Base-by-base conservation (phyloP, 2,113 vertebrate genomes). In the Pituophis catenifer region DNA sequence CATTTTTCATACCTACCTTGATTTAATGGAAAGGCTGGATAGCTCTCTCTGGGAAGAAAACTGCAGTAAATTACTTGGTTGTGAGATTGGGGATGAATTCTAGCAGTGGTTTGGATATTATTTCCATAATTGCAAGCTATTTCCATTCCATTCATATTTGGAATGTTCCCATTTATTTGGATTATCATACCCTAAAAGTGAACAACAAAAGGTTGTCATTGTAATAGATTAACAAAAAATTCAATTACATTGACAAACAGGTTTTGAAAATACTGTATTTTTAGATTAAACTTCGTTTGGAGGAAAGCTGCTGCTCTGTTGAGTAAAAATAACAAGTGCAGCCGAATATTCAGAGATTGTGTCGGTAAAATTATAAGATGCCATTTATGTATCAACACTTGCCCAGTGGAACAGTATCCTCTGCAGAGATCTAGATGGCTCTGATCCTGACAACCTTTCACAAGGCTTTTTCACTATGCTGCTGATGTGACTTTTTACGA, bases 131-230 rank as follows among this genome's bases (percentile, higher is more conserved):
- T 98, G 92, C 99, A 99, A 59, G 98, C 97, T 96, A 99, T 98
- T n/a, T 97, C 96, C 94, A 98, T 98, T 92, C 98, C 98, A 0
- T 97, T 97, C 95, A 99, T 97, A 96, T 98, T 98, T 0, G 99
- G 99, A 92, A 99, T 98, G 44, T 98, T 99, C 92, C 99, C 99
- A 1, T 98, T 98, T 94, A 99, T 98, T 96, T 99, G 98, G 93
- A 99, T 98, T 92, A 99, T 99, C 93, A 99, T 98, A 85, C 97
- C 97, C 99, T 96, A 50, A 1, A 91, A 57, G 55, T 86, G 90
- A 90, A 95, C 33, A 88, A 89, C 95, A 93, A 90, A 95, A 48
- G 13, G 52, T 92, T 90, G 88, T 50, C 91, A 91, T 4, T 29
- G 90, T 54, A 91, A 54, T 90, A 38, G 3, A 3, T 13, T 70